Conservation (phyloP, 1,140 invertebrate species). For the Drosophila grimshawi region DNA sequence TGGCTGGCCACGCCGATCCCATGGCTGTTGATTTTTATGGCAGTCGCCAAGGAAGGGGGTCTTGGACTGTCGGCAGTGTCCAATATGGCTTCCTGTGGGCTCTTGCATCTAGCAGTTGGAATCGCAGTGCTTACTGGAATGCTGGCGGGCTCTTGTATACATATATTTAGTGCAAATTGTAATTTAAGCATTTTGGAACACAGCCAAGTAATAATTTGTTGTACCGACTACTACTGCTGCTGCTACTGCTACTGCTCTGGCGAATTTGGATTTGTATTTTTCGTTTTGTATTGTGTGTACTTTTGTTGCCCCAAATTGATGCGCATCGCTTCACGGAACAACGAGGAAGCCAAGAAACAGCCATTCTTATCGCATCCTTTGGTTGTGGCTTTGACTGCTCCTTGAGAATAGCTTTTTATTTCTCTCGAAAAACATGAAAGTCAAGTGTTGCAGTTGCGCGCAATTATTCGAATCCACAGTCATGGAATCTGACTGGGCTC, state of each 20-base stretch:
- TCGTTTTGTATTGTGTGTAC: slow-evolving; percentile 5
- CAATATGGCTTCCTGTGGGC: slow-evolving; percentile 66
- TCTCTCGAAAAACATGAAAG: slow-evolving; percentile 75
- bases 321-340: slow-evolving; percentile 61
- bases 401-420: slow-evolving; percentile 76
- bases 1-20: slow-evolving; percentile 3
- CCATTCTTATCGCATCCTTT: slow-evolving; percentile 67
- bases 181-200: slow-evolving; percentile 78
- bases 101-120: slow-evolving; percentile 1
- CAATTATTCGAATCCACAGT: slow-evolving; percentile 55
- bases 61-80: neutral
- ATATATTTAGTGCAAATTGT: slow-evolving; percentile 69
- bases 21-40: slow-evolving; percentile 19
- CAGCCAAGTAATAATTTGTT: slow-evolving; percentile 80
- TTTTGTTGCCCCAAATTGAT: slow-evolving; percentile 63
- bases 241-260: slow-evolving; percentile 23
- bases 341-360: slow-evolving; percentile 8
- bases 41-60: neutral
- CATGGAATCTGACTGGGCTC: neutral
- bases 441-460: slow-evolving; percentile 77
- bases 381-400: slow-evolving; percentile 33
- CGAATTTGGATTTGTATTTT: slow-evolving; percentile 40
- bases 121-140: neutral
- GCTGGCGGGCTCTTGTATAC: neutral
- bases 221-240: slow-evolving; percentile 57